Evolutionary conservation across 2,888 invertebrate genomes (phyloP), one percentile per base, ranked within the genome.

Genomic region (Chymomyza fuscimana): DNA sequence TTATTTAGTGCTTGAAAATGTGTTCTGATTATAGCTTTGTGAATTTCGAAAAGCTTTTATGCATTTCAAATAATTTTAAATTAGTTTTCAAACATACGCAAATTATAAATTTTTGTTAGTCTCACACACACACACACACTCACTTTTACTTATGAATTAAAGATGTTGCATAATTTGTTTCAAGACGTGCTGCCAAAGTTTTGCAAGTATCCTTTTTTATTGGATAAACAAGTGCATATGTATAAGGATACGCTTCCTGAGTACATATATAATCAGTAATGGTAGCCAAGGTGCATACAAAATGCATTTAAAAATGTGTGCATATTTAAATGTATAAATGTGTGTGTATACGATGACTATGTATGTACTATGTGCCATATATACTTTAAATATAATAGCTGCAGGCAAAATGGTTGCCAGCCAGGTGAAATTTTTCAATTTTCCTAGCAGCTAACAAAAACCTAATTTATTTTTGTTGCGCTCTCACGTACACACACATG

Each of bases 341-440:
- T 54, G 54, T 54, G 15, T 54, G 54, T 54, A 15, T 54, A 10
- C 2, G 6, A 7, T 54, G 54, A 74, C 67, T 72, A 73, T 50
- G 29, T 65, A 10, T 46, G 6, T 46, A 12, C 40, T 46, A 46
- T 12, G 65, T 29, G 32, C 32, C 0, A 58, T 25, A 59, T 15
- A 19, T 25, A 29, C 15, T 61, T n/a, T 40, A 58, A 16, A 36
- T 54, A 58, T 65, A 64, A 62, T 59, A 56, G 63, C 74, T 78
- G 66, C 81, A 78, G 76, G 72, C 70, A 63, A 74, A 82, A 68
- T 73, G 70, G 68, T 72, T 79, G 74, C 73, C 79, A 82, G 74
- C 71, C 72, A 78, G 70, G 78, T 76, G 74, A 76, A 78, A 74
- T 80, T 81, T 83, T 86, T 83, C 81, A 86, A 86, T 81, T 86